A percentile compares a stretch with the other conserved stretches of the same genome.
Conservation (phyloP, 1,140 invertebrate genomes). For the Camponotus floridanus region DNA sequence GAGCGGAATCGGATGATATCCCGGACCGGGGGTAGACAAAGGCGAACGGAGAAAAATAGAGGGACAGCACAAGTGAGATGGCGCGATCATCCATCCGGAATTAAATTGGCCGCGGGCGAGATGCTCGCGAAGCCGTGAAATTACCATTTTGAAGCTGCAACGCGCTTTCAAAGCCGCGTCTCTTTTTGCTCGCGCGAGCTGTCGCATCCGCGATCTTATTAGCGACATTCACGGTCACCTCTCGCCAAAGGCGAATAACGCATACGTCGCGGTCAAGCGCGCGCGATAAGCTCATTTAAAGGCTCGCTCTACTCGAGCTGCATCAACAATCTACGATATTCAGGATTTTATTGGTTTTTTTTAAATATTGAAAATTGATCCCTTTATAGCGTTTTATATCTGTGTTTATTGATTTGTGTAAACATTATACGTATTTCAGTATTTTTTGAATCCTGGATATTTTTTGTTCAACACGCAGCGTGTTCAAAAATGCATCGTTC, state of each 20-base stretch:
- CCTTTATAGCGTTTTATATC: no score
- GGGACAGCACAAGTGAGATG: constrained; percentile 36
- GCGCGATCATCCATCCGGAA: constrained; percentile 73
- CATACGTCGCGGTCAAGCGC: not conserved
- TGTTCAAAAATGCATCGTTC: no score
- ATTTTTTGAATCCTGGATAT: no score
- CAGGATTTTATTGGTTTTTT: no score
- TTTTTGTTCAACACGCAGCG: no score
- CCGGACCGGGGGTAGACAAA: constrained; percentile 48
- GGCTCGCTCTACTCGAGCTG: no score
- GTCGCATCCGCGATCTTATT: constrained; percentile 56
- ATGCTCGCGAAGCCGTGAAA: constrained; percentile 77
- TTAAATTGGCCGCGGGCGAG: constrained; percentile 75
- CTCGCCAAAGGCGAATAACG: not conserved
- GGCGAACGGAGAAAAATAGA: constrained; percentile 64
- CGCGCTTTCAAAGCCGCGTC: constrained; percentile 63
- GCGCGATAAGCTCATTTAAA: not conserved
- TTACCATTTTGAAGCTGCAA: constrained; percentile 76
- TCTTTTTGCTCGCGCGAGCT: constrained; percentile 59
- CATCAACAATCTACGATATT: no score
- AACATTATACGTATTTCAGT: no score
- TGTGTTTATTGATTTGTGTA: no score
- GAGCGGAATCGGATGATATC: constrained; percentile 65
- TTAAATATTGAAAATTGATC: no score
- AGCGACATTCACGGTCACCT: constrained; percentile 54